Evolutionary conservation across 2,888 invertebrate species (phyloP), one percentile per base, ranked within the genome.

Genomic region (Patella pellucida): DNA sequence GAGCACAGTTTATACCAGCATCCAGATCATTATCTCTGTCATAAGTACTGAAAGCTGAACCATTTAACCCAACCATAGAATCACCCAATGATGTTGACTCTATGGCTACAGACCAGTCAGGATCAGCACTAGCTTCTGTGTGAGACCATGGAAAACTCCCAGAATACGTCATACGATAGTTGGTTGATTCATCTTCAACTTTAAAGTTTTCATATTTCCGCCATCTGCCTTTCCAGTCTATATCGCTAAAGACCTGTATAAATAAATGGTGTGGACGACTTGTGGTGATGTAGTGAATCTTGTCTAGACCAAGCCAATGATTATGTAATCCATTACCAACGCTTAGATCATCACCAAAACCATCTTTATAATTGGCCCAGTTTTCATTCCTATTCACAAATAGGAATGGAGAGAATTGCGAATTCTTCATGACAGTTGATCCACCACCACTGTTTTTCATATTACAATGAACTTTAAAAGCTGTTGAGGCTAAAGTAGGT

Each of bases 271-370:
- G 74, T 5, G 15, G 3, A 16, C 31, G 50, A 52, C 72, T 68
- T 51, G 41, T 52, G 15, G 74, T 77, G 19, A 77, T 23, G 23
- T 71, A 51, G n/a, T 77, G 68, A 12, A 77, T 50, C 50, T 72
- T 77, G 23, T 77, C 75, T 52, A 75, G 67, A 1, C 77, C 77
- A 31, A 77, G 52, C 74, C 74, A 77, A 23, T 62, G 70, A 5
- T 16, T n/a, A 2, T 41, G n/a, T n/a, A n/a, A n/a, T n/a, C n/a
- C n/a, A n/a, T n/a, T n/a, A n/a, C n/a, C n/a, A n/a, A n/a, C n/a
- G n/a, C n/a, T 52, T 19, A 2, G n/a, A 19, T 7, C 31, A 3
- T 2, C 27, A 54, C 74, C 68, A 19, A 77, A 77, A 9, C 77
- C 77, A 31, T 69, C 52, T 14, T 52, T 67, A 72, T 72, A 74